Evolutionary conservation across 2,888 invertebrate species (phyloP).

Genomic region (Nomada ferruginata): DNA sequence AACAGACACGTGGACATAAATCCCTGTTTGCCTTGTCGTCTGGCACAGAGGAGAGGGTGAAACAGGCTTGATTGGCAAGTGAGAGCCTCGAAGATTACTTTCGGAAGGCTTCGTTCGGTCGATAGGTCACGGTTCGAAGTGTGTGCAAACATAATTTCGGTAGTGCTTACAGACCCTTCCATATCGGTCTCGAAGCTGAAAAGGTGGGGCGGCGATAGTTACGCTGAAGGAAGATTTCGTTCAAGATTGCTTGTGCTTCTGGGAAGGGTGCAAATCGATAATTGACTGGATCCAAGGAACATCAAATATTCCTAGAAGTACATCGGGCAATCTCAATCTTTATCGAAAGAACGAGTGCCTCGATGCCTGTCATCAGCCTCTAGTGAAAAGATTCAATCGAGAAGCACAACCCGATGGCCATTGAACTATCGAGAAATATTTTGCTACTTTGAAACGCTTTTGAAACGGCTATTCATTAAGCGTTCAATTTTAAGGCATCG

Average conservation of each 20-base stretch:
- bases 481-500: too few species aligned
- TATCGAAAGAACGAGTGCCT: constrained; percentile 15
- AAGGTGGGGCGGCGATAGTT: not conserved
- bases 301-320: constrained; percentile 42
- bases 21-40: constrained; percentile 39
- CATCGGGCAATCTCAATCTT: constrained; percentile 41
- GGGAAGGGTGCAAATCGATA: constrained; percentile 52
- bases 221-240: constrained; percentile 39
- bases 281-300: constrained; percentile 49
- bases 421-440: constrained; percentile 9
- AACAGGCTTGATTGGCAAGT: constrained; percentile 38
- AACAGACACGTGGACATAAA: constrained; percentile 24
- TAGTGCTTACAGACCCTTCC: constrained; percentile 62
- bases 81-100: constrained; percentile 23
- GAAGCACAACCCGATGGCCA: constrained; percentile 12
- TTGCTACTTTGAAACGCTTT: not conserved
- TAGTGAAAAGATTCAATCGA: constrained; percentile 39
- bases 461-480: not conserved
- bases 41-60: constrained; percentile 21
- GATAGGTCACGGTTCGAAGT: constrained; percentile 65
- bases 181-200: constrained; percentile 24
- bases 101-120: constrained; percentile 45
- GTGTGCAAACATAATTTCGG: constrained; percentile 73
- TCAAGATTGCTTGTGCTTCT: constrained; percentile 42
- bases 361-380: constrained; percentile 9